Evolutionary conservation across 2,888 invertebrate genomes (phyloP).

Genomic region (Odontothrips loti): DNA sequence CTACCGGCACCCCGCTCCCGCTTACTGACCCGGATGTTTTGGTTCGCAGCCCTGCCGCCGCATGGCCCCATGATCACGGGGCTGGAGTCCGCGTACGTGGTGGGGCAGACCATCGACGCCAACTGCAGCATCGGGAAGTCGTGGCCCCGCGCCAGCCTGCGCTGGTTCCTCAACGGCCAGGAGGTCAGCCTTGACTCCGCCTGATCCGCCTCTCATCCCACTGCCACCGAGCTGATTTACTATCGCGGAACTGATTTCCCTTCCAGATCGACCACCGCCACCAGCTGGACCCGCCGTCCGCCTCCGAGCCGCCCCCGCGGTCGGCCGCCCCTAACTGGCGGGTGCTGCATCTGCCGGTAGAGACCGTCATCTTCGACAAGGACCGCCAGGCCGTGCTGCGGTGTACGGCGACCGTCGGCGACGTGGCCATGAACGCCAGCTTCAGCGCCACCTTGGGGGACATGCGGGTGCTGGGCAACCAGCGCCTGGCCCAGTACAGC

Average conservation of each 20-base stretch:
- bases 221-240: too few species aligned
- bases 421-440: neutral
- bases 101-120: constrained; percentile 9
- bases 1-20: too few species aligned
- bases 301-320: neutral
- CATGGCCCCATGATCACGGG: neutral
- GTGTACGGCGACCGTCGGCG: neutral
- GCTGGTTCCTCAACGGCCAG: constrained; percentile 1
- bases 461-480: neutral
- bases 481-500: constrained; percentile 2
- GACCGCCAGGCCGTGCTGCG: neutral
- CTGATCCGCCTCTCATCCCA: too few species aligned
- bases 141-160: neutral
- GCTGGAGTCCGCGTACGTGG: neutral
- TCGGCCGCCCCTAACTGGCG: neutral
- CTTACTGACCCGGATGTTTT: too few species aligned
- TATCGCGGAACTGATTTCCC: too few species aligned
- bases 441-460: neutral
- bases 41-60: neutral
- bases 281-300: neutral
- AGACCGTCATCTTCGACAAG: neutral
- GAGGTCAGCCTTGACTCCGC: too few species aligned
- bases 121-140: neutral
- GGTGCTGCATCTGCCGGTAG: neutral
- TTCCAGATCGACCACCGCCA: neutral